Evolutionary conservation across 2,888 invertebrate species (phyloP).

Genomic region (Siphonodentalium dalli): DNA sequence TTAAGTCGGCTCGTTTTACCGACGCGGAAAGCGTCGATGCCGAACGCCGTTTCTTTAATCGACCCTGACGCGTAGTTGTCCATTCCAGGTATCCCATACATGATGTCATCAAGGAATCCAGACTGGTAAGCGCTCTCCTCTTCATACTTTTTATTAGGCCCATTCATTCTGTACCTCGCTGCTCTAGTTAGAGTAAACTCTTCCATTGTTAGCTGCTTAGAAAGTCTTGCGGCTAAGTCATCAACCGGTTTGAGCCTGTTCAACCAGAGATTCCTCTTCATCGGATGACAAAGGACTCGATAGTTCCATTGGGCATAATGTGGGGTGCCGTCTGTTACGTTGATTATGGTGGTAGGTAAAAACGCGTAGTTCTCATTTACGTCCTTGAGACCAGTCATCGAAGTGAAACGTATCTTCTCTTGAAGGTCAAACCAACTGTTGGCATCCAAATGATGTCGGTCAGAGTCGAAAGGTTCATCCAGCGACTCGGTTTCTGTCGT

Average conservation of each 20-base stretch:
- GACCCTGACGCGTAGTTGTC: constrained; percentile 41
- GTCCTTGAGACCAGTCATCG: constrained; percentile 44
- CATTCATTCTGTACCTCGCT: constrained; percentile 30
- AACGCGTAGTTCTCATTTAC: constrained; percentile 45
- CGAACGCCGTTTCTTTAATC: no score
- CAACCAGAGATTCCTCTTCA: constrained; percentile 31
- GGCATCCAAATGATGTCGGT: constrained; percentile 50
- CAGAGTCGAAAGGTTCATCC: constrained; percentile 52
- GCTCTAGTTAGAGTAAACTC: constrained; percentile 15
- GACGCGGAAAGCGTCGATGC: no score
- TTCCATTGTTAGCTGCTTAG: constrained; percentile 16
- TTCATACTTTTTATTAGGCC: no score
- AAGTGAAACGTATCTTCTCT: constrained; percentile 44
- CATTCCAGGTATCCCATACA: constrained; percentile 43
- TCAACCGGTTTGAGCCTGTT: constrained; percentile 35
- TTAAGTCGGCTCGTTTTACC: no score
- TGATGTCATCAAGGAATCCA: constrained; percentile 36
- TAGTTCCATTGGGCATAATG: constrained; percentile 41
- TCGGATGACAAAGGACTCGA: constrained; percentile 40
- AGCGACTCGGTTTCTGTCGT: constrained; percentile 37
- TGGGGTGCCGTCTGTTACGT: constrained; percentile 27
- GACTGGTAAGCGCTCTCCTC: constrained; percentile 1
- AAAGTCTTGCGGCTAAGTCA: constrained; percentile 38
- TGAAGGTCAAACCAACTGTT: constrained; percentile 44
- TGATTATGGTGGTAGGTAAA: constrained; percentile 43